These are phyloP conservation scores for Argyresthia goedartella DNA, from an alignment of 2,888 invertebrate genomes.

Conservation along the genomic window DNA sequence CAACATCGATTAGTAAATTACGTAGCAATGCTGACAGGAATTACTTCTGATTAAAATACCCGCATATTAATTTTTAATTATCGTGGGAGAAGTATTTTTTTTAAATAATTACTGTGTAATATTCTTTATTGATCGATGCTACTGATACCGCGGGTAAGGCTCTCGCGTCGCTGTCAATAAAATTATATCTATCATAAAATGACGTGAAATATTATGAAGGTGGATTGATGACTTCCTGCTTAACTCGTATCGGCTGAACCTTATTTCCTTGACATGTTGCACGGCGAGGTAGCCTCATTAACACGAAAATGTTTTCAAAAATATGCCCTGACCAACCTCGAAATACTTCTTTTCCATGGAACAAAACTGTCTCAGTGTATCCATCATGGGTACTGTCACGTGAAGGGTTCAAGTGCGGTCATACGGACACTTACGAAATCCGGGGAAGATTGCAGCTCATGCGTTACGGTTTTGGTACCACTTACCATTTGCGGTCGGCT, in stretches of 20 bases:
- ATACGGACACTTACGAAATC: background rate
- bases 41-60: background rate
- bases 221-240: background rate
- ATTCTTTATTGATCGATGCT: no score
- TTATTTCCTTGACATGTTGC: background rate
- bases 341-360: no score
- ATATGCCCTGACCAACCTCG: background rate
- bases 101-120: background rate
- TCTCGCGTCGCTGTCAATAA: no score
- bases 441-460: background rate
- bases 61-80: background rate
- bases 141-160: no score
- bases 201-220: background rate
- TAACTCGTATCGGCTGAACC: background rate
- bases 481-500: background rate
- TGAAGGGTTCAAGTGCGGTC: constrained; percentile 1
- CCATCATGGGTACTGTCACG: constrained; percentile 1
- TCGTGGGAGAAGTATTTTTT: background rate
- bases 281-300: background rate
- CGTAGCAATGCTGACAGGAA: constrained; percentile 13
- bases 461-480: background rate
- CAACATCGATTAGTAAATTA: constrained; percentile 14
- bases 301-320: background rate
- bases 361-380: background rate
- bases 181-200: background rate